Percentiles rank a stretch among this genome's conserved stretches.
Conservation (phyloP, 23 tunicate genomes). For the Halocynthia roretzi region DNA sequence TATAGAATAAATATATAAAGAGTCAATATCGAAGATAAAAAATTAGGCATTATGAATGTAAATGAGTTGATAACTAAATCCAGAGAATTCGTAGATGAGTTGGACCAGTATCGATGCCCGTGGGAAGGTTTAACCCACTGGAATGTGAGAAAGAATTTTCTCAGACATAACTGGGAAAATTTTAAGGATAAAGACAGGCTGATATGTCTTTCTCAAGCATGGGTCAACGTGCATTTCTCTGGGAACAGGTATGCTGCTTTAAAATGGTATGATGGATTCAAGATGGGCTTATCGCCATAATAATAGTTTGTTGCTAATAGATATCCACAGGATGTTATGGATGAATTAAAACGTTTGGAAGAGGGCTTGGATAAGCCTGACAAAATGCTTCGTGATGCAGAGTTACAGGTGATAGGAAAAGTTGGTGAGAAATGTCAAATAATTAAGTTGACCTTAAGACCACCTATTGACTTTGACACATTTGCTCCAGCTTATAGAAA, state of each 20-base stretch:
- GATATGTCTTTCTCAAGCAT: conserved; percentile 70
- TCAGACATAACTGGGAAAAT: conserved; percentile 68
- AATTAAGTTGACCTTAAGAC: no score
- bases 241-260: conserved; percentile 58
- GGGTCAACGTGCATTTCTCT: conserved; percentile 59
- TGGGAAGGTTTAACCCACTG: conserved; percentile 90
- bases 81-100: conserved; percentile 68
- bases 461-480: no score
- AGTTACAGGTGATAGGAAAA: conserved; percentile 54
- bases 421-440: conserved; percentile 25
- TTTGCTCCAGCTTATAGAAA: no score
- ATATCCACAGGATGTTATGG: conserved; percentile 71
- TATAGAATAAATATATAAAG: no score
- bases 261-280: not conserved
- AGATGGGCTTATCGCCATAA: not conserved
- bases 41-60: conserved; percentile 33
- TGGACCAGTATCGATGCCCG: conserved; percentile 53
- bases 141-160: conserved; percentile 75
- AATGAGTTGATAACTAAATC: conserved; percentile 33
- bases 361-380: conserved; percentile 29
- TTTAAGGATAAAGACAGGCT: conserved; percentile 58
- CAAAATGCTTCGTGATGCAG: conserved; percentile 42
- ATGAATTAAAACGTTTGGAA: conserved; percentile 42
- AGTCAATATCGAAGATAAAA: no score
- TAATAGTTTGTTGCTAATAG: conserved; percentile 16